Evolutionary conservation across 2,797 vertebrate genomes (phyloP).

Genomic region (Myripristis jacobus): DNA sequence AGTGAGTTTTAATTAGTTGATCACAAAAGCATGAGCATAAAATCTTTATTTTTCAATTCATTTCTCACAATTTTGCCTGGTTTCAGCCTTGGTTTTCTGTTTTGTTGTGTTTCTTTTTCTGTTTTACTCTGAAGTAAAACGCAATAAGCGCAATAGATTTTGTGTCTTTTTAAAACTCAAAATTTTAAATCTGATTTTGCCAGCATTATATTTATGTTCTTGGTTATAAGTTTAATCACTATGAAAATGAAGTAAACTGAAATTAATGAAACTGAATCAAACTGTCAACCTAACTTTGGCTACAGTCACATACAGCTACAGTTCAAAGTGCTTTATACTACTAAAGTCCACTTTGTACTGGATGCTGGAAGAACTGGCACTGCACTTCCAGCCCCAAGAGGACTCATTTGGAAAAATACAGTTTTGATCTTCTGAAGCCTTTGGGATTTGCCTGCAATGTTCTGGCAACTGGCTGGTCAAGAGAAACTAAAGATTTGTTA

Average conservation of each 20-base stretch:
- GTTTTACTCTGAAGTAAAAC: conserved; percentile 2
- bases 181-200: conserved; percentile 17
- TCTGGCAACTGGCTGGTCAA: not conserved
- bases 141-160: conserved; percentile 16
- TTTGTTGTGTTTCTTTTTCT: conserved; percentile 23
- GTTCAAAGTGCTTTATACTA: too few relatives aligned
- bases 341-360: not conserved
- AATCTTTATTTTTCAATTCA: conserved; percentile 6
- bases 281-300: not conserved
- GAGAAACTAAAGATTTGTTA: too few relatives aligned
- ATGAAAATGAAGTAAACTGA: conserved; percentile 27
- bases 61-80: conserved; percentile 16
- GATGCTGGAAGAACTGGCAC: too few relatives aligned
- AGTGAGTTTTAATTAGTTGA: conserved; percentile 7
- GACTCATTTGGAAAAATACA: not conserved
- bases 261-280: too few relatives aligned
- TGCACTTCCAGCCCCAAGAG: too few relatives aligned
- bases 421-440: not conserved
- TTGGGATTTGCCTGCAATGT: not conserved
- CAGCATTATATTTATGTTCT: conserved; percentile 31
- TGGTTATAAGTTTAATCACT: conserved; percentile 17
- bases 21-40: conserved; percentile 1
- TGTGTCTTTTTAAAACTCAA: conserved; percentile 22
- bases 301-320: not conserved
- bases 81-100: conserved; percentile 13